Base-by-base conservation (phyloP, 1,140 invertebrate species). In the Diachasma alloeum region DNA sequence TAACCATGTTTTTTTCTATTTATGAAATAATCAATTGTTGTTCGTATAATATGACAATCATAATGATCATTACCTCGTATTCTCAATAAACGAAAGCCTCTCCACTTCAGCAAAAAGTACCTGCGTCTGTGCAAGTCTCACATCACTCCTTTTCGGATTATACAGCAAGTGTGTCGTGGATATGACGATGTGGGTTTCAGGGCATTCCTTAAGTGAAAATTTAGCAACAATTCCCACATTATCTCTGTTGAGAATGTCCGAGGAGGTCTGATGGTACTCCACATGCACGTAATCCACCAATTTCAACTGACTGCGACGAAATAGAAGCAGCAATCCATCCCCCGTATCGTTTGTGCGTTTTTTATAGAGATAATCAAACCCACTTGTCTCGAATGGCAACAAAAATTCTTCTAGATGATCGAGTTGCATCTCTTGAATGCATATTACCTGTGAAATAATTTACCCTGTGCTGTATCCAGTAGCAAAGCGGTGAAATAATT, bases 131-230 rank as follows among this genome's bases (percentile, higher is more conserved):
- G 96, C 97, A 17, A 98, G 89, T 82, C 97, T 93, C 0, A 98
- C 93, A 87, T 99, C 97, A 24, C 95, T 93, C 31, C 97, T 88
- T 81, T 90, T 93, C 0, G 96, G 96, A 91, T 99, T 99, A 85
- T 95, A 99, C 6, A 99, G 89, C n/a, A 99, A 90, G 90, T 99
- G 98, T 0, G 97, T 99, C 4, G 96, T 99, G 5, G 96, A 96
- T 0, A 99, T 92, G 31, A 96, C 91, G 67, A 97, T 86, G 22
- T 93, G 88, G 6, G 87, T 88, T 0, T 86, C 67, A 1, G 90
- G 90, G 67, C 84, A 81, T 0, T 83, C 78, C 76, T 90, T 91
- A 0, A 93, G 86, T 9, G 88, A 83, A 74, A 98, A 92, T 84
- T 95, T 95, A 3, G 94, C 92, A 44, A 98, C 91, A 24, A 98